phyloP scores from a whole-genome alignment of 2,113 vertebrate species.

The Dromaius novaehollandiae region DNA sequence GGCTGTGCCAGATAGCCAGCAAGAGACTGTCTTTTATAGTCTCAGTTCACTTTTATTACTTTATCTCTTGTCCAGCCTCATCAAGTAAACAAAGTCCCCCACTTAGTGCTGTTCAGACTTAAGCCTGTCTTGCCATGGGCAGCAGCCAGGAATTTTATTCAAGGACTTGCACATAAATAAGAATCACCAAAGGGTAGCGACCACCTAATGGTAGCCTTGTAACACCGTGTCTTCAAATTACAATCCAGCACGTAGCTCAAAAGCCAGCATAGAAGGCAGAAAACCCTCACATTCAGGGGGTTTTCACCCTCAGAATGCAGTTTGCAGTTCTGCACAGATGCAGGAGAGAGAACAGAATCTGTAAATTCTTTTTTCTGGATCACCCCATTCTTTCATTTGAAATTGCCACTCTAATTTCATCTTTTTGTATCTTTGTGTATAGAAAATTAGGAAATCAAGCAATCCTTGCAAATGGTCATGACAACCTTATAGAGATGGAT shows the following conservation, averaged over 20 bases:
- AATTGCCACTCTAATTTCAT: slow-evolving; percentile 54
- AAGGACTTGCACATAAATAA: neutral
- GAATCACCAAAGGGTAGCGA: neutral
- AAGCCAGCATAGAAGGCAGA: neutral
- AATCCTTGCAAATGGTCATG: slow-evolving; percentile 84
- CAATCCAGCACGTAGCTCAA: neutral
- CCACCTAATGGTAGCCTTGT: neutral
- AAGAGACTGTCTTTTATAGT: neutral
- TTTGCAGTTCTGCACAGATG: neutral
- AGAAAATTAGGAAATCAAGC: slow-evolving; percentile 85
- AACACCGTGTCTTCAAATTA: neutral
- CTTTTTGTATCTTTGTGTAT: slow-evolving; percentile 77
- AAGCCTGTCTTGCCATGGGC: neutral
- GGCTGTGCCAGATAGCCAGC: neutral
- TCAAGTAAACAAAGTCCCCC: neutral
- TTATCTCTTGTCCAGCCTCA: neutral
- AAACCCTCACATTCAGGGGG: neutral
- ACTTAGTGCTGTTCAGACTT: neutral
- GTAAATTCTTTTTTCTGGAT: neutral
- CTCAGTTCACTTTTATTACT: neutral
- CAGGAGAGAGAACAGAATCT: neutral
- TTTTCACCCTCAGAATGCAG: neutral
- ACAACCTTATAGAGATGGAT: slow-evolving; percentile 85
- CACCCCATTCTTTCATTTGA: slow-evolving; percentile 28
- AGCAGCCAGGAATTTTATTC: neutral